Evolutionary conservation across 2,113 vertebrate species (phyloP).

Genomic region (Ptilorrhoa leucosticta): DNA sequence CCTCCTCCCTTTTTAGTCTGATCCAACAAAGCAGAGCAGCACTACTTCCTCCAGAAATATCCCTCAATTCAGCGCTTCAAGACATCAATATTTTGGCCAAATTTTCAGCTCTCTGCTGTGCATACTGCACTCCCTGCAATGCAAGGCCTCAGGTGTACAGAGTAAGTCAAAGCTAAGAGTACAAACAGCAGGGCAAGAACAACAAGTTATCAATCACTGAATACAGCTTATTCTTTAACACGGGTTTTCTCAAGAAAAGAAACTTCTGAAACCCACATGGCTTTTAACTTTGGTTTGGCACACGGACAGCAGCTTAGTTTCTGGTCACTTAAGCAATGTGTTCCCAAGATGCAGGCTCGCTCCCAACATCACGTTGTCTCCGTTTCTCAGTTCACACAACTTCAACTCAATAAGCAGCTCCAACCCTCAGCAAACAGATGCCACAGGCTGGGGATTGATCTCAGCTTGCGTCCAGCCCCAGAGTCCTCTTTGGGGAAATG

Average conservation of each 20-base stretch:
- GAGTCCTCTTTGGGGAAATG: neutral
- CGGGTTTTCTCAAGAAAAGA: neutral
- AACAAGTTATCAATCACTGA: neutral
- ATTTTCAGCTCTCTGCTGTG: neutral
- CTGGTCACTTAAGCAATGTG: neutral
- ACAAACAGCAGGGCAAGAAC: neutral
- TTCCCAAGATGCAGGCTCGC: neutral
- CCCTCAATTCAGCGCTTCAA: neutral
- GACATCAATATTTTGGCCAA: neutral
- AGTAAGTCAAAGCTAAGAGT: neutral
- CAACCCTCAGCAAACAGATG: neutral
- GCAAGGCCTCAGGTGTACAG: neutral
- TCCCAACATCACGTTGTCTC: neutral
- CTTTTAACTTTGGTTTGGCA: constrained; percentile 16
- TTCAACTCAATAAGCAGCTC: neutral
- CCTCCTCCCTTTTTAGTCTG: neutral
- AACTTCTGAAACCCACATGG: neutral
- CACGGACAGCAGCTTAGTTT: neutral
- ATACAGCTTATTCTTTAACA: neutral
- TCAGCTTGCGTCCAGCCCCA: neutral
- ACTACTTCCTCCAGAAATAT: neutral
- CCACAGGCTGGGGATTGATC: neutral
- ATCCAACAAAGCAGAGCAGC: neutral
- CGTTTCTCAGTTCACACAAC: neutral
- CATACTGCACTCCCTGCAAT: neutral